Evolutionary conservation across 2,888 invertebrate genomes (phyloP), one percentile per base, ranked within the genome.

Genomic region (Ceraclea dissimilis): DNA sequence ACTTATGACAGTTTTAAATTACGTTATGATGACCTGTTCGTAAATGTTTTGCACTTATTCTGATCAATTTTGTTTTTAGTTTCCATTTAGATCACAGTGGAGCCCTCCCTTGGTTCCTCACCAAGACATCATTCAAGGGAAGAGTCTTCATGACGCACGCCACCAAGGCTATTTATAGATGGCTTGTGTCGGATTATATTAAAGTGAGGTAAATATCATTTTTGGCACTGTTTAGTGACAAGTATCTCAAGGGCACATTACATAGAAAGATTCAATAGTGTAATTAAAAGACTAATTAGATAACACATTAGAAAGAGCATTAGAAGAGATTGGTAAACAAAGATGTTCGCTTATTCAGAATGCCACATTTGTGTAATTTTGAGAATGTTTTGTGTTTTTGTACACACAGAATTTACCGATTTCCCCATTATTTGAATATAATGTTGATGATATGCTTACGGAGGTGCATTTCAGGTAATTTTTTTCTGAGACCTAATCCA

Each of bases 81-180:
- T 99, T 99, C 70, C 99, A 99, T 74, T 78, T 99, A 69, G 99
- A 99, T 71, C 99, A 99, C 74, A 93, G 94, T 65, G 99, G 99
- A 1, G 98, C 97, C 0, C 73, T 99, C 56, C 99, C 99, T 0
- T 99, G 97, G 95, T 96, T 99, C 70, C 77, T 99, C 22, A 87
- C 90, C 66, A 98, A 98, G 72, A 99, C 99, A 0, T 93, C 91
- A 53, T 98, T 99, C 71, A 94, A 93, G 67, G 97, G 98, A 0
- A 82, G 96, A 44, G 97, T 97, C 70, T 98, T 97, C 70, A 99
- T 99, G 99, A 99, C 99, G 0, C 99, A 99, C 70, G 98, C 99
- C 0, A 97, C 99, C 0, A 99, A 99, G 79, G 98, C 98, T 21
- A 99, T 99, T 67, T 99, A 98, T 71, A 80, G 97, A 63, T 98